These are phyloP conservation scores for Ginglymostoma cirratum DNA, from an alignment of 2,113 vertebrate species.

Conservation along the genomic window DNA sequence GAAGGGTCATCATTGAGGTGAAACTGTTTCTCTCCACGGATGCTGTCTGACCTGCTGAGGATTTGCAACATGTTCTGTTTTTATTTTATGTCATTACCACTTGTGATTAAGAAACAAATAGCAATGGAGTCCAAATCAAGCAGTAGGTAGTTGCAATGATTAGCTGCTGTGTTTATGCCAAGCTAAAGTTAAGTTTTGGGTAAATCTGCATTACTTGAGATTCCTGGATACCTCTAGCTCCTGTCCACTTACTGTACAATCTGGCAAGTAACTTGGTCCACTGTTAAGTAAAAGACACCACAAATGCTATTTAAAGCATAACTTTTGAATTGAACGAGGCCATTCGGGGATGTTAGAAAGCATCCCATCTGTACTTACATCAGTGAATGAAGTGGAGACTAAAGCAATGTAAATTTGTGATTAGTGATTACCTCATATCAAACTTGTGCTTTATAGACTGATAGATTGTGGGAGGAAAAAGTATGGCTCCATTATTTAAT, in stretches of 20 bases:
- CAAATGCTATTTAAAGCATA: not conserved
- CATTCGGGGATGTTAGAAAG: not conserved
- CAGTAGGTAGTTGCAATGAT: not conserved
- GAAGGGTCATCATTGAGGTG: too few species aligned
- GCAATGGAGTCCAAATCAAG: not conserved
- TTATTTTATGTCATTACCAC: not conserved
- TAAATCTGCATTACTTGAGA: not conserved
- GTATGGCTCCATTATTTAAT: not conserved
- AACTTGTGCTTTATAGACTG: not conserved
- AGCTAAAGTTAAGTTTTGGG: not conserved
- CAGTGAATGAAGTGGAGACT: not conserved
- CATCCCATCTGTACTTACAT: too few species aligned
- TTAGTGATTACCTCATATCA: not conserved
- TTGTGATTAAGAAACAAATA: not conserved
- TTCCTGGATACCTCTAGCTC: not conserved
- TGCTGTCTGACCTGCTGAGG: too few species aligned
- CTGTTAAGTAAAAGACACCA: not conserved
- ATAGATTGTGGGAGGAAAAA: not conserved
- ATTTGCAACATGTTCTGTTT: too few species aligned
- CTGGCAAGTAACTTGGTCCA: not conserved
- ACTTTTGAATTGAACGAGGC: too few species aligned
- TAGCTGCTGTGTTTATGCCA: not conserved
- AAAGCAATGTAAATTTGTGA: not conserved
- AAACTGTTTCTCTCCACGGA: too few species aligned
- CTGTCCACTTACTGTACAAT: not conserved